These are phyloP conservation scores for Eidolon helvum DNA, from an alignment of 2,113 vertebrate species.

Conservation along the genomic window DNA sequence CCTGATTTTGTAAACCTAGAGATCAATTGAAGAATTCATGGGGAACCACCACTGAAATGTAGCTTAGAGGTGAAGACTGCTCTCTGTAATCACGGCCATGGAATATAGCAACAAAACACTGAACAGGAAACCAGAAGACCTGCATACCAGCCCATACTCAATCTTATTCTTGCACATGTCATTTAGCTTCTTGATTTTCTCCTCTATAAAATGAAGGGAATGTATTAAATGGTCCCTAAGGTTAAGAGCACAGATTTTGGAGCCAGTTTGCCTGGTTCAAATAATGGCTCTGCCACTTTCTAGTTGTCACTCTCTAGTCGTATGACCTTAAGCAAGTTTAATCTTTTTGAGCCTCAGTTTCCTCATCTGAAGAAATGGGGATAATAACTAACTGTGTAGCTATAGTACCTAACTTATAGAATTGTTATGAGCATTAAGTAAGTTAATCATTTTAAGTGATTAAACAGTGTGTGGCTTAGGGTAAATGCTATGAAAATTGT, in stretches of 20 bases:
- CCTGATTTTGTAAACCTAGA: background rate
- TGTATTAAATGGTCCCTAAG: background rate
- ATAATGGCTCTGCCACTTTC: background rate
- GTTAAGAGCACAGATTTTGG: background rate
- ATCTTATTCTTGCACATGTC: background rate
- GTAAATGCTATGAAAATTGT: background rate
- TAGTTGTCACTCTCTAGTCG: background rate
- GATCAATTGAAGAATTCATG: background rate
- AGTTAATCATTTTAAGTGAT: background rate
- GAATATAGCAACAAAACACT: background rate
- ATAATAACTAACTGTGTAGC: background rate
- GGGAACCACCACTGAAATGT: background rate
- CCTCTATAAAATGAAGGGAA: background rate
- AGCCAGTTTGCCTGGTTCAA: background rate
- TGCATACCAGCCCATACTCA: fast-evolving
- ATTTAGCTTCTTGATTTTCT: background rate
- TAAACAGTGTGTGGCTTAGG: background rate
- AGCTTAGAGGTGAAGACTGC: background rate
- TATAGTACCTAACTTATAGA: background rate
- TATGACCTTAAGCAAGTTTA: background rate
- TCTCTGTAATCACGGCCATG: background rate
- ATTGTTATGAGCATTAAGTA: background rate
- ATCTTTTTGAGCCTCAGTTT: background rate
- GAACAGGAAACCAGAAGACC: background rate
- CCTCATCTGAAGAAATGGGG: background rate